Evolutionary conservation across 2,888 invertebrate species (phyloP).

Genomic region (Smittia sp.): DNA sequence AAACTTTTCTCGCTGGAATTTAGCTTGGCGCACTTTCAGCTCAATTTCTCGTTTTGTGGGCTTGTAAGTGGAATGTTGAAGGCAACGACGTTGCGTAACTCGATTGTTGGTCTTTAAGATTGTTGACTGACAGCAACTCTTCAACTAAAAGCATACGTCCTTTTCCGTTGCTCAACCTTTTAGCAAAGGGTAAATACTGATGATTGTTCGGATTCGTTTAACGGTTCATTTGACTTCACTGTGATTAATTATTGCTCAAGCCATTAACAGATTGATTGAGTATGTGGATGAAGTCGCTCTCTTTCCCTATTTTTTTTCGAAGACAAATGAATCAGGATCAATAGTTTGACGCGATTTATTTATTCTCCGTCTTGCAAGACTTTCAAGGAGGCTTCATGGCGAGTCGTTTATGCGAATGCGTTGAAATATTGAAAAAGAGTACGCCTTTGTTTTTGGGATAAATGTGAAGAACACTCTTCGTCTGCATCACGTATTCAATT

Average conservation of each 20-base stretch:
- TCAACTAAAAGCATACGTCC: too few species aligned
- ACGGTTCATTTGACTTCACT: background rate
- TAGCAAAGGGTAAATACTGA: background rate
- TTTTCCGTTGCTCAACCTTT: background rate
- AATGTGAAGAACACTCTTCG: background rate
- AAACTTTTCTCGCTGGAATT: background rate
- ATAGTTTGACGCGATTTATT: slow-evolving; percentile 30
- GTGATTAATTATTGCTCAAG: background rate
- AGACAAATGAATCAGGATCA: background rate
- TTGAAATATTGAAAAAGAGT: background rate
- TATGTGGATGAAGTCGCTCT: background rate
- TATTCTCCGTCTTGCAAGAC: background rate
- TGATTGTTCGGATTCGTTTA: background rate
- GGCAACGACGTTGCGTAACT: background rate
- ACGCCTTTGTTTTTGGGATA: background rate
- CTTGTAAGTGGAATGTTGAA: background rate
- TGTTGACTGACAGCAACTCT: too few species aligned
- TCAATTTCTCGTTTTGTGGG: slow-evolving; percentile 8
- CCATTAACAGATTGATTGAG: slow-evolving; percentile 8
- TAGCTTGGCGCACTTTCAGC: background rate
- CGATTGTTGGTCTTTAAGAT: too few species aligned
- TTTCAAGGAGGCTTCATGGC: background rate
- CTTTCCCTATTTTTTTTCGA: background rate
- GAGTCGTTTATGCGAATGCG: background rate
- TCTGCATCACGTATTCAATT: slow-evolving; percentile 31